Base-by-base conservation (phyloP, 2,888 invertebrate species). In the Cerastis leucographa region DNA sequence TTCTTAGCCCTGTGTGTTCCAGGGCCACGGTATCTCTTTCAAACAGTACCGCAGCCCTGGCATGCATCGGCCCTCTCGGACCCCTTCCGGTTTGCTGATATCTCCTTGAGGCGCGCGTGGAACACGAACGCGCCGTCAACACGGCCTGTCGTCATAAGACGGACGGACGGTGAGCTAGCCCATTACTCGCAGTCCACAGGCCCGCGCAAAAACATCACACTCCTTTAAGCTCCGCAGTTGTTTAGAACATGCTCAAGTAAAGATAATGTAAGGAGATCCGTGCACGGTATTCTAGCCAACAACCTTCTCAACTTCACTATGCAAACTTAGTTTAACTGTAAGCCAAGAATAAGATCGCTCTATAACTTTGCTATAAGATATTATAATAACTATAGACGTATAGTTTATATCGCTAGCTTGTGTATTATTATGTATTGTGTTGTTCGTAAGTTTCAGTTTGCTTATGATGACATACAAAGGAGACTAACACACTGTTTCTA, bases 271-370 rank as follows among this genome's bases (percentile, higher is more conserved):
- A 68, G 54, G 19, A 22, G 44, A 78, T 73, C 59, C 51, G 25
- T 29, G 40, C 9, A 25, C 42, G 62, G 74, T 64, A 56, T 81
- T 42, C 46, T 74, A 46, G 22, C 65, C 44, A 12, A 35, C 49
- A 59, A 51, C 25, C 46, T n/a, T 46, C 25, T 22, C 35, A 74
- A 81, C 67, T 81, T 67, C 6, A 62, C 42, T 35, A 42, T 42
- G 59, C 42, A 49, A 74, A 74, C 74, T 78, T 74, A n/a, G 19
- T 62, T 62, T 7, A 40, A 62, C 12, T 49, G 22, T 42, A 62
- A 74, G 61, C 46, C 19, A 42, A 51, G 40, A 74, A 62, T 49
- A 54, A 62, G 81, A 74, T 74, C 46, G 35, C 62, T 49, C 9
- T 17, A 67, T 68, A 68, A 68, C 54, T 68, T 80, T 49, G 22